phyloP scores from a whole-genome alignment of 2,888 invertebrate species.

The Caenorhabditis plicata region DNA sequence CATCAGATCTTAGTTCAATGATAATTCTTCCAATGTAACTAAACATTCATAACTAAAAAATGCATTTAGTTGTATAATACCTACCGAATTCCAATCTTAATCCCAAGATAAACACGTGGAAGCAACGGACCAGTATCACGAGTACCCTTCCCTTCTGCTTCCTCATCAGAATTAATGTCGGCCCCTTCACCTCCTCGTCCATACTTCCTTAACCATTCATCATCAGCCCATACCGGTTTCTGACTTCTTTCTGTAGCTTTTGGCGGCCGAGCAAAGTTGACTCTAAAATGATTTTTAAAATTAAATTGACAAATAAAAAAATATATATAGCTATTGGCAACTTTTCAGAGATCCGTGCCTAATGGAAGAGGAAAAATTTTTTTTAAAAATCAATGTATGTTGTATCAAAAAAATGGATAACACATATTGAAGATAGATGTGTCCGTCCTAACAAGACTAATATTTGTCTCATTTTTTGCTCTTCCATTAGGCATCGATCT shows the following conservation, averaged over 20 bases:
- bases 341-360: too few species aligned
- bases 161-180: slow-evolving; percentile 24
- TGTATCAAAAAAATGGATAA: too few species aligned
- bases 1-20: slow-evolving; percentile 85
- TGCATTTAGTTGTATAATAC: too few species aligned
- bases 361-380: background rate
- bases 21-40: slow-evolving; percentile 80
- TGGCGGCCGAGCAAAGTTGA: slow-evolving; percentile 92
- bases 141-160: slow-evolving; percentile 12
- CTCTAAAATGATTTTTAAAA: too few species aligned
- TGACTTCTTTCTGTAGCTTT: slow-evolving; percentile 83
- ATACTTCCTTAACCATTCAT: slow-evolving; percentile 95
- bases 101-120: slow-evolving; percentile 83
- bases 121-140: slow-evolving; percentile 66
- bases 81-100: slow-evolving; percentile 80
- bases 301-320: too few species aligned
- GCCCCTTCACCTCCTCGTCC: slow-evolving; percentile 66
- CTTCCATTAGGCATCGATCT: too few species aligned
- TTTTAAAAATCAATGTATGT: too few species aligned
- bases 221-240: slow-evolving; percentile 87
- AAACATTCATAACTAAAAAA: too few species aligned
- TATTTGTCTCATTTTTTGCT: too few species aligned
- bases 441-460: too few species aligned
- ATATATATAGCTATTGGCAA: too few species aligned
- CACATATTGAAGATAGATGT: too few species aligned